Percentiles rank a stretch among this genome's conserved stretches.
phyloP scores from a whole-genome alignment of 1,140 invertebrate genomes.

The Acromyrmex heyeri region DNA sequence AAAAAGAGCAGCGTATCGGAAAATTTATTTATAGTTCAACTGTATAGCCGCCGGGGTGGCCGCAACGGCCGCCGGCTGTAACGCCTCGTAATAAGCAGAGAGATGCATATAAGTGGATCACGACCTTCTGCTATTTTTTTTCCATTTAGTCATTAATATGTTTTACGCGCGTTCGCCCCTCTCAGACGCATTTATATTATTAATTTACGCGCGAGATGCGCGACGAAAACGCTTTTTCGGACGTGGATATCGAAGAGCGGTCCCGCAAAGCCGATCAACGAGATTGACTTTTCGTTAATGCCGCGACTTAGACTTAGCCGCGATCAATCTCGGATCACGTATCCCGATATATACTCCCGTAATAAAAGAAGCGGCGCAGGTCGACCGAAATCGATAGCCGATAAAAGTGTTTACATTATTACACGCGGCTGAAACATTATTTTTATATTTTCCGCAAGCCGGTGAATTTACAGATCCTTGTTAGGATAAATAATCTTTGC shows the following conservation, averaged over 20 bases:
- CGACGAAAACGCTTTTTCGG: neutral
- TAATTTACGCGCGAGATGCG: neutral
- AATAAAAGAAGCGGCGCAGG: conserved; percentile 61
- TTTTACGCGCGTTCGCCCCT: neutral
- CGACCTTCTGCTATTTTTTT: conserved; percentile 65
- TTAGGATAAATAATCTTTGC: conserved; percentile 44
- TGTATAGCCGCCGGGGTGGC: conserved; percentile 41
- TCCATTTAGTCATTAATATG: conserved; percentile 44
- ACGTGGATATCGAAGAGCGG: neutral
- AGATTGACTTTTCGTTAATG: conserved; percentile 45
- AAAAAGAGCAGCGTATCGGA: conserved; percentile 64
- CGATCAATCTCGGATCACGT: conserved; percentile 53
- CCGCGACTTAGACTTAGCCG: conserved; percentile 36
- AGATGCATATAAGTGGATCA: conserved; percentile 63
- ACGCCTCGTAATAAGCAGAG: conserved; percentile 61
- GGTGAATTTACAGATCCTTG: conserved; percentile 11
- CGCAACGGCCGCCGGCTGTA: conserved; percentile 45
- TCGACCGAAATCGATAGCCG: conserved; percentile 63
- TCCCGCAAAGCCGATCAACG: conserved; percentile 5
- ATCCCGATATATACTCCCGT: conserved; percentile 51
- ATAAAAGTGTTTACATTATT: conserved; percentile 65
- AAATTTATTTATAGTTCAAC: conserved; percentile 68
- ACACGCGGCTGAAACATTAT: conserved; percentile 59
- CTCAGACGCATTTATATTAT: too few species aligned
- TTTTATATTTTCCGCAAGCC: conserved; percentile 49